Evolutionary conservation across 64 coral and sea anemone genomes (phyloP).

Genomic region (Orbicella faveolata): DNA sequence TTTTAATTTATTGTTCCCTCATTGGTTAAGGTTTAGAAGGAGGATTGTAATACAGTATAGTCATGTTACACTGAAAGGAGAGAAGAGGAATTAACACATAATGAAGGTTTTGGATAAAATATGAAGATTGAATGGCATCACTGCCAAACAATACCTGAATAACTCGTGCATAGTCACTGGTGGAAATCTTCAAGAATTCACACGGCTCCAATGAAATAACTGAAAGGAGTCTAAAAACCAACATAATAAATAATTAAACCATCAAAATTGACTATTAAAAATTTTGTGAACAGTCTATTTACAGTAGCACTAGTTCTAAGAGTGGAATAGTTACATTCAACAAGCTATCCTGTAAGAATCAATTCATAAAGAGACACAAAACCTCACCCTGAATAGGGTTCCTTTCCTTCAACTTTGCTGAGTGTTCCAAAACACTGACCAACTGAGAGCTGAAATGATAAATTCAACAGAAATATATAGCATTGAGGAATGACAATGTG

Average conservation of each 20-base stretch:
- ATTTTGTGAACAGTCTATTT: too few relatives aligned
- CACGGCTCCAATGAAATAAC: conserved; percentile 89
- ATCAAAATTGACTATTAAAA: background rate
- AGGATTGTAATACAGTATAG: too few relatives aligned
- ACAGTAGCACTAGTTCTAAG: too few relatives aligned
- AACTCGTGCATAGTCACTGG: conserved; percentile 80
- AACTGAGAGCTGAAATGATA: conserved; percentile 53
- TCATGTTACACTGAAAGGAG: background rate
- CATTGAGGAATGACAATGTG: too few relatives aligned
- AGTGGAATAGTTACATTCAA: too few relatives aligned
- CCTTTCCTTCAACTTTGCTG: conserved; percentile 56
- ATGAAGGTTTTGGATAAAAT: too few relatives aligned
- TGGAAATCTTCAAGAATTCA: conserved; percentile 96
- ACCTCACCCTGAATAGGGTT: conserved; percentile 67
- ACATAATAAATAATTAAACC: background rate
- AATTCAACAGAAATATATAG: background rate
- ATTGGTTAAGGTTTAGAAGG: too few relatives aligned
- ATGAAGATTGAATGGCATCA: background rate
- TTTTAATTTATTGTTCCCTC: too few relatives aligned
- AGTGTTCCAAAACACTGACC: conserved; percentile 84
- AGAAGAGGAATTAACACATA: background rate
- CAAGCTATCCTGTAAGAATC: too few relatives aligned
- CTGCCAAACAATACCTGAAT: conserved; percentile 52
- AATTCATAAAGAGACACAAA: background rate
- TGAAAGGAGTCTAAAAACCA: conserved; percentile 58